These are phyloP conservation scores for Horisme vitalbata DNA, from an alignment of 2,888 invertebrate species.

Conservation along the genomic window DNA sequence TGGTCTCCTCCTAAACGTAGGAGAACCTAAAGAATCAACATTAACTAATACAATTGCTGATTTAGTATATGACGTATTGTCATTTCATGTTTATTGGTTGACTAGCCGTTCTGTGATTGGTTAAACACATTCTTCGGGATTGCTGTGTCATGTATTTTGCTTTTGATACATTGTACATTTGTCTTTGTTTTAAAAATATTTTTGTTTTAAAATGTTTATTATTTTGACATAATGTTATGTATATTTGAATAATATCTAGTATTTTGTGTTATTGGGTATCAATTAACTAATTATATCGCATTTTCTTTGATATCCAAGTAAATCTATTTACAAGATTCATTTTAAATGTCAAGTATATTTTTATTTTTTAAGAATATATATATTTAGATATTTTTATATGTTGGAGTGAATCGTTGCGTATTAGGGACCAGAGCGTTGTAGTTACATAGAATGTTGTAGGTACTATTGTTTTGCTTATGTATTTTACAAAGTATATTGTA, in stretches of 20 bases:
- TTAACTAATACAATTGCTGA: too few relatives aligned
- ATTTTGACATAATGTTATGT: too few relatives aligned
- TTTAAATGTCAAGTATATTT: not conserved
- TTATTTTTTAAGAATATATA: conserved; percentile 15
- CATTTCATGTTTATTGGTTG: too few relatives aligned
- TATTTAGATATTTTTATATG: conserved; percentile 42
- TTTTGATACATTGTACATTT: not conserved
- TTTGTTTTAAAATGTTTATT: conserved; percentile 2
- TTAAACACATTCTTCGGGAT: too few relatives aligned
- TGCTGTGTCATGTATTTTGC: too few relatives aligned
- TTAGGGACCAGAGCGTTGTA: conserved; percentile 67
- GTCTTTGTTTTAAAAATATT: not conserved
- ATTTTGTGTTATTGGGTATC: not conserved
- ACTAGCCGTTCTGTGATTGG: too few relatives aligned
- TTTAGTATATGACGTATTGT: too few relatives aligned
- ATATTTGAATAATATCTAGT: too few relatives aligned
- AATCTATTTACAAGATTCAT: not conserved
- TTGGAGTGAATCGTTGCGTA: conserved; percentile 51
- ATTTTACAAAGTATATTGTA: too few relatives aligned
- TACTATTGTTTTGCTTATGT: conserved; percentile 48
- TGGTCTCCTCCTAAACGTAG: too few relatives aligned
- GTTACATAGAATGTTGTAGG: conserved; percentile 46
- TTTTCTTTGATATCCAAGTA: not conserved
- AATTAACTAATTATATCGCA: not conserved
- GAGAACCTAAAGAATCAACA: too few relatives aligned